Conservation (phyloP, 2,113 vertebrate genomes). For the Pelodiscus sinensis region DNA sequence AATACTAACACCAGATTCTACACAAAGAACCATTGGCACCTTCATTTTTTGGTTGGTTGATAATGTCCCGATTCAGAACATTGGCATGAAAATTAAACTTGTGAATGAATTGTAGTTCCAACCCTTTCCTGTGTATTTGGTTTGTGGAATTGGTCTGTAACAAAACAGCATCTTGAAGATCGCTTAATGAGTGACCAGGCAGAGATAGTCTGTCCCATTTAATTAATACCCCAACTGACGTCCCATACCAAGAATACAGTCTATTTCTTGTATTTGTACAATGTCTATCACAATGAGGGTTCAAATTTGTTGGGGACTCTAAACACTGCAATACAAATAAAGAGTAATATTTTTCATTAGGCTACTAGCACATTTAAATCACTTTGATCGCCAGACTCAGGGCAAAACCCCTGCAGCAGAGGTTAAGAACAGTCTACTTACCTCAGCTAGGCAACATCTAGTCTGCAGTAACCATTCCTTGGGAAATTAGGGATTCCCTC, state of each 20-base stretch:
- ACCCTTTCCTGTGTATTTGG: too few relatives aligned
- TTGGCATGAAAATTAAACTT: too few relatives aligned
- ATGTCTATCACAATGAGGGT: not conserved
- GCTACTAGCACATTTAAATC: not conserved
- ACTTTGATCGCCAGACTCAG: not conserved
- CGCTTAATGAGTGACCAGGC: too few relatives aligned
- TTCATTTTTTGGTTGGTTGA: too few relatives aligned
- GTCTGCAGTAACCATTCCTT: conserved; percentile 62
- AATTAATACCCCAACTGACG: not conserved
- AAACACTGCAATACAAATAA: not conserved
- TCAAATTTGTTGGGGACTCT: not conserved
- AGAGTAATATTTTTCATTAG: not conserved
- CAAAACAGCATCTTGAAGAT: too few relatives aligned
- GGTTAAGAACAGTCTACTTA: conserved; percentile 50
- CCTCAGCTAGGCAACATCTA: conserved; percentile 48
- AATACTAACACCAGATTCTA: too few relatives aligned
- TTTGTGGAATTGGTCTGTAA: too few relatives aligned
- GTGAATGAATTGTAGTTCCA: too few relatives aligned
- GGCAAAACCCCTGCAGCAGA: not conserved
- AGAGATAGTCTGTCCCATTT: not conserved
- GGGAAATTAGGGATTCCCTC: conserved; percentile 71
- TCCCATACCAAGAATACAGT: not conserved
- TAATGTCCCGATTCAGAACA: too few relatives aligned
- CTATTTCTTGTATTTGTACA: not conserved
- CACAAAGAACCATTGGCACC: too few relatives aligned